These are phyloP conservation scores for Drosophila fulvimacula DNA, from an alignment of 2,888 invertebrate genomes.

Conservation along the genomic window DNA sequence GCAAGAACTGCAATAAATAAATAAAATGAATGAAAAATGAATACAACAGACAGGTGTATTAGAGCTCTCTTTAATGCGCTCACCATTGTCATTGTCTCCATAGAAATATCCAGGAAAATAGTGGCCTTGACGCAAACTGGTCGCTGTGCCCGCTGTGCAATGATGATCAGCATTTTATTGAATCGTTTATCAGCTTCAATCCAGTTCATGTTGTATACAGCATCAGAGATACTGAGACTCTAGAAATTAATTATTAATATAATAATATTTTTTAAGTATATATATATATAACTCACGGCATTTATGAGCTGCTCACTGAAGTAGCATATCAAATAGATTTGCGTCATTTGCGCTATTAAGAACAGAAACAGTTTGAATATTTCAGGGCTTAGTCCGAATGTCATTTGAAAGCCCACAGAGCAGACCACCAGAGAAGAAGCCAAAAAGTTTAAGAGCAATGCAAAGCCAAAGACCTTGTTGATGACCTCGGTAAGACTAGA, in stretches of 20 bases:
- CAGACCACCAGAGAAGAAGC: slow-evolving; percentile 80
- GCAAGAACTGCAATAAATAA: slow-evolving; percentile 54
- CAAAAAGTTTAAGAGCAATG: slow-evolving; percentile 77
- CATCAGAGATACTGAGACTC: slow-evolving; percentile 62
- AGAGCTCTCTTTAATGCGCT: neutral
- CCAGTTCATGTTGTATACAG: slow-evolving; percentile 71
- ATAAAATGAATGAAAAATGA: neutral
- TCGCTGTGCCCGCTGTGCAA: slow-evolving; percentile 67
- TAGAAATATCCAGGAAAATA: slow-evolving; percentile 64
- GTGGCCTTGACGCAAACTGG: slow-evolving; percentile 68
- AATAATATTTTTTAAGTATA: too few species aligned
- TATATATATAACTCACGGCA: slow-evolving; percentile 51
- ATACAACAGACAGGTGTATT: neutral
- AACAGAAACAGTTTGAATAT: slow-evolving; percentile 64
- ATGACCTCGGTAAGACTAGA: slow-evolving; percentile 62
- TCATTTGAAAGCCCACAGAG: slow-evolving; percentile 81
- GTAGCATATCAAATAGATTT: slow-evolving; percentile 78
- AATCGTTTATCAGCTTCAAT: slow-evolving; percentile 51
- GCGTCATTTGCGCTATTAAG: slow-evolving; percentile 62
- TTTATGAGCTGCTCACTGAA: slow-evolving; percentile 72
- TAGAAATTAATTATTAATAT: slow-evolving; percentile 12
- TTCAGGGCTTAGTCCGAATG: slow-evolving; percentile 54
- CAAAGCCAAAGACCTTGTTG: slow-evolving; percentile 78
- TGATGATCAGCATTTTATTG: slow-evolving; percentile 64
- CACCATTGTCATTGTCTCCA: slow-evolving; percentile 73